These are phyloP conservation scores for Alethe castanea DNA, from an alignment of 2,113 vertebrate species.

Conservation along the genomic window DNA sequence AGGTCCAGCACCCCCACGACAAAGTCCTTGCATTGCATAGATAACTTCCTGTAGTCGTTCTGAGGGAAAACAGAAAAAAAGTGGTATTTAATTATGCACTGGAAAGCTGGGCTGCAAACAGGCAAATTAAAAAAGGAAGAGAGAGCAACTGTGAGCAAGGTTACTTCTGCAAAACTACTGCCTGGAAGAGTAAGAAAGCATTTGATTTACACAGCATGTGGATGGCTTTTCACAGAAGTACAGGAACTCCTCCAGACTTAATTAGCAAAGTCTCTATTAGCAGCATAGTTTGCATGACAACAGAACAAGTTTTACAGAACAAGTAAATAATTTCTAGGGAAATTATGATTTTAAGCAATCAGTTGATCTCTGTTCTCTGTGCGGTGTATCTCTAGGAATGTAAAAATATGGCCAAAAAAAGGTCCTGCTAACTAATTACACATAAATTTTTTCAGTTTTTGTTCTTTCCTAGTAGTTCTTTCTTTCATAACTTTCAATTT, in stretches of 20 bases:
- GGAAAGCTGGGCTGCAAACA: not conserved
- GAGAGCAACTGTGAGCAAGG: not conserved
- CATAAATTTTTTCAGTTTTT: not conserved
- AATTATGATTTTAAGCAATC: not conserved
- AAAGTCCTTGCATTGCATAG: slow-evolving; percentile 99
- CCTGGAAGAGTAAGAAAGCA: not conserved
- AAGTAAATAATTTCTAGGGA: not conserved
- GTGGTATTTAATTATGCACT: not conserved
- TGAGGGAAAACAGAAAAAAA: slow-evolving; percentile 51
- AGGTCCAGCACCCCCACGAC: slow-evolving; percentile 96
- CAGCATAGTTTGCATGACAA: not conserved
- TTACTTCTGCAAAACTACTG: not conserved
- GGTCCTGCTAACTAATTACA: not conserved
- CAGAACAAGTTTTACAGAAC: not conserved
- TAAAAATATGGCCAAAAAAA: not conserved
- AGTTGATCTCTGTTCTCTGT: not conserved
- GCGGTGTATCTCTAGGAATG: not conserved
- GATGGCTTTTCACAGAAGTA: not conserved
- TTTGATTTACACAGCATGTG: not conserved
- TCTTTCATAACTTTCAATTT: not conserved
- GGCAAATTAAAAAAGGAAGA: not conserved
- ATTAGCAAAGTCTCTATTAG: not conserved
- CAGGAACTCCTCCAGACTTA: not conserved
- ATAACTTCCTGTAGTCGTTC: slow-evolving; percentile 97
- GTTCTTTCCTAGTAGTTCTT: not conserved